Base-by-base conservation (phyloP, 2,888 invertebrate species). In the Caenorhabditis sp. region DNA sequence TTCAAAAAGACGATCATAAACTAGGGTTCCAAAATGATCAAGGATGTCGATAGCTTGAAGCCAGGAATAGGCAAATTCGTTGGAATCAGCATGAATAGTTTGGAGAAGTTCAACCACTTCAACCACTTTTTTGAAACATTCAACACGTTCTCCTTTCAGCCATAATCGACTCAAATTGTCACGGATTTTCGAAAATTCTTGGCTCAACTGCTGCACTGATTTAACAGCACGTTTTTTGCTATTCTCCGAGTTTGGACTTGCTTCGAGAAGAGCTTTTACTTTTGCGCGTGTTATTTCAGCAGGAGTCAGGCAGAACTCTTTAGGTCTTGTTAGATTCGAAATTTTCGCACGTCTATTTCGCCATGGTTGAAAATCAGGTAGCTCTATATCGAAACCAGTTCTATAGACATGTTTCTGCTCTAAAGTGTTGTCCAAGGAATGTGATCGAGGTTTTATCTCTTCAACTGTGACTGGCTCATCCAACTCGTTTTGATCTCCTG, bases 1-100 rank as follows among this genome's bases (percentile, higher is more conserved):
- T 31, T 91, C 91, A 85, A 92, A 92, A 25, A 96, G 90, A 77
- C 96, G 91, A 76, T 94, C 92, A 88, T 93, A 95, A 0, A 96
- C 95, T 70, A 96, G 90, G 88, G 92, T 92, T 0, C 90, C 90
- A 90, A 99, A 97, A 77, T 93, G 94, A 89, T 97, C 96, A 80
- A 99, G 90, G 81, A 97, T 94, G 88, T 99, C 97, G 14, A 95
- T 95, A 65, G 97, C 93, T 20, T 97, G 91, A 43, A 96, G 94
- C 91, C 95, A 99, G 90, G 97, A 97, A 89, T 95, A 95, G 0
- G 77, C 69, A 50, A 73, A 81, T 17, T 68, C 72, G 59, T 66
- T 65, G 61, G 53, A 58, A 65, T 25, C 26, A 54, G 8, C 12
- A 27, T 3, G 20, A 31, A 67, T 17, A 27, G 38, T 52, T 50